Evolutionary conservation across 2,113 vertebrate genomes (phyloP).

Genomic region (Eudyptes chrysolophus): DNA sequence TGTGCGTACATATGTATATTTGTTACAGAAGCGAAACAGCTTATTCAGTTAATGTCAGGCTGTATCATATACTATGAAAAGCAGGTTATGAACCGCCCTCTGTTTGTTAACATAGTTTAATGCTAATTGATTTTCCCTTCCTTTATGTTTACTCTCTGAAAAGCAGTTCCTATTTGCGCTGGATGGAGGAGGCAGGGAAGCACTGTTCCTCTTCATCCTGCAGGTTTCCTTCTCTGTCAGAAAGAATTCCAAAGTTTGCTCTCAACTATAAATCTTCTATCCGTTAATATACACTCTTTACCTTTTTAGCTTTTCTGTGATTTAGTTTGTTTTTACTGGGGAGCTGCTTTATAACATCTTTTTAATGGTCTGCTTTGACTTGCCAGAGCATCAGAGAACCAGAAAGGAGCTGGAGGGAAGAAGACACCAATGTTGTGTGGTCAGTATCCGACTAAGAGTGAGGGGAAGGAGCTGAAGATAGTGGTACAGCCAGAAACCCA

Average conservation of each 20-base stretch:
- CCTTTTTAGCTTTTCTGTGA: slow-evolving; percentile 46
- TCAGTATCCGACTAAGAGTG: slow-evolving; percentile 91
- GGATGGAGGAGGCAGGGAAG: slow-evolving; percentile 40
- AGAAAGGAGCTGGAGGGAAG: slow-evolving; percentile 79
- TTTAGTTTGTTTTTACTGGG: not conserved
- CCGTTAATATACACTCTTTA: not conserved
- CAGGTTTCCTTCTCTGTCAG: slow-evolving; percentile 34
- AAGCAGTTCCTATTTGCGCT: slow-evolving; percentile 8
- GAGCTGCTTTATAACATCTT: slow-evolving; percentile 39
- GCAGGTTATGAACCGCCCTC: not conserved
- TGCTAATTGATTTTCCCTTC: slow-evolving; percentile 48
- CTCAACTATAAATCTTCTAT: not conserved
- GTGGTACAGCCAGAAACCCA: slow-evolving; percentile 95
- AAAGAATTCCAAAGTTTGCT: slow-evolving; percentile 17
- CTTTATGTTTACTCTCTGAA: slow-evolving; percentile 29
- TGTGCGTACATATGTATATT: not conserved
- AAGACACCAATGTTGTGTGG: slow-evolving; percentile 88
- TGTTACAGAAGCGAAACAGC: slow-evolving; percentile 3
- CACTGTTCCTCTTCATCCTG: not conserved
- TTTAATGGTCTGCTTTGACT: slow-evolving; percentile 68
- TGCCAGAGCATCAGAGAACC: slow-evolving; percentile 78
- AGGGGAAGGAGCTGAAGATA: slow-evolving; percentile 97
- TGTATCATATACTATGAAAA: not conserved
- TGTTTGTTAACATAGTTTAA: not conserved
- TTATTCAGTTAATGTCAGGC: not conserved